phyloP scores from a whole-genome alignment of 1,140 invertebrate species.

The Bombus picipes region DNA sequence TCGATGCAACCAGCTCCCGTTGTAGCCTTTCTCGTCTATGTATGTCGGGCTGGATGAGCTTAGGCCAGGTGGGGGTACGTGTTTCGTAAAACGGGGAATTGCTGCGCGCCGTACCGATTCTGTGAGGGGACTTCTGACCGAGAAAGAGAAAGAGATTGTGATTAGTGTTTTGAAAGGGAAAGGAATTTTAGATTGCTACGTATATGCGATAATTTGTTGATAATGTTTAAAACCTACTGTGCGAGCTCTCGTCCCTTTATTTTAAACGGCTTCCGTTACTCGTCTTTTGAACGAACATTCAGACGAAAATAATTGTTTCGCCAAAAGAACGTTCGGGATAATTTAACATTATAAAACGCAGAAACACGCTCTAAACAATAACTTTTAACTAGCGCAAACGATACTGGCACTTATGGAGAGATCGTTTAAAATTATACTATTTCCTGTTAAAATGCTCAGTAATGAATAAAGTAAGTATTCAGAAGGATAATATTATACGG shows the following conservation, averaged over 20 bases:
- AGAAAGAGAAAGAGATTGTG: neutral
- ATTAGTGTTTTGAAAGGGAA: neutral
- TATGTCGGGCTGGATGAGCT: too few relatives aligned
- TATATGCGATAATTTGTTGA: too few relatives aligned
- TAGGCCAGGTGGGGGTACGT: too few relatives aligned
- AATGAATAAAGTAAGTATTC: neutral
- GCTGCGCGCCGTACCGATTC: neutral
- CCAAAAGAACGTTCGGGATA: neutral
- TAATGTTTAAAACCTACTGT: too few relatives aligned
- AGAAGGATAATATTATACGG: neutral
- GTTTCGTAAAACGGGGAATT: constrained; percentile 18
- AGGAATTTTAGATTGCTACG: neutral
- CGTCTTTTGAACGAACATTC: neutral
- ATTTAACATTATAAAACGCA: neutral
- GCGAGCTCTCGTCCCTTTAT: neutral
- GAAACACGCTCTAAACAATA: neutral
- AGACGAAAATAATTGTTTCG: too few relatives aligned
- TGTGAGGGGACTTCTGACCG: neutral
- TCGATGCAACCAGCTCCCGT: neutral
- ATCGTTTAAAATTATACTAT: neutral
- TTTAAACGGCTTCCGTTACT: neutral
- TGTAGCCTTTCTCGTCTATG: neutral
- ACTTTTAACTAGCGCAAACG: neutral
- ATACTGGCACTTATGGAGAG: neutral
- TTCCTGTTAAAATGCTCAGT: neutral